These are phyloP conservation scores for Ochlodes sylvanus DNA, from an alignment of 2,888 invertebrate species.

Conservation along the genomic window DNA sequence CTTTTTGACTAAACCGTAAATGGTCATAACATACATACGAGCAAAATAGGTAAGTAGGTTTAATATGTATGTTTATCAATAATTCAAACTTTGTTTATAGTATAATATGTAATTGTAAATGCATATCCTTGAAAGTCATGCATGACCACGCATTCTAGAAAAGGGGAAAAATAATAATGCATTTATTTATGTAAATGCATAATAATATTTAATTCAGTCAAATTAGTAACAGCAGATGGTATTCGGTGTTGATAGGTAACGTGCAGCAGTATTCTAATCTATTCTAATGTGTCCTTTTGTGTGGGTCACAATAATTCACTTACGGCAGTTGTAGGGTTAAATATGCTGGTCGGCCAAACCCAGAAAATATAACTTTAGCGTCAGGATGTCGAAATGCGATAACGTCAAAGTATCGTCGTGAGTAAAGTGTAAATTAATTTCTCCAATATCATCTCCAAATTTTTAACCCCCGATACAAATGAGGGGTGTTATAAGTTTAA, in stretches of 20 bases:
- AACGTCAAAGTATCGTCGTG: neutral
- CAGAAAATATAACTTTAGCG: too few species aligned
- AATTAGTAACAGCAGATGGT: constrained; percentile 13
- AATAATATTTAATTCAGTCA: neutral
- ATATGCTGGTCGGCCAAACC: neutral
- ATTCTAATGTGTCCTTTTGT: constrained; percentile 14
- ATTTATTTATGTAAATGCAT: neutral
- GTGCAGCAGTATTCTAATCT: constrained; percentile 11
- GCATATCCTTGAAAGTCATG: too few species aligned
- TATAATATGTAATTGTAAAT: too few species aligned
- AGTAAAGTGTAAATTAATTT: neutral
- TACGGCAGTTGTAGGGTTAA: constrained; percentile 4
- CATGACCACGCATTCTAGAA: neutral
- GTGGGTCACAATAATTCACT: neutral
- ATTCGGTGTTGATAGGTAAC: constrained; percentile 13
- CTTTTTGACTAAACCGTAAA: too few species aligned
- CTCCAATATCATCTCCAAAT: too few species aligned
- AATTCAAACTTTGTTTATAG: too few species aligned
- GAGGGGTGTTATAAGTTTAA: too few species aligned
- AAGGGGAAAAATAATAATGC: neutral
- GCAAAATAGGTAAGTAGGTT: too few species aligned
- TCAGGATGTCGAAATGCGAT: too few species aligned
- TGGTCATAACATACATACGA: too few species aligned
- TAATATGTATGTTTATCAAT: too few species aligned
- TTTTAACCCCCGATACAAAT: too few species aligned